These are phyloP conservation scores for Drosophila multiciliata DNA, from an alignment of 2,888 invertebrate species.

Conservation along the genomic window DNA sequence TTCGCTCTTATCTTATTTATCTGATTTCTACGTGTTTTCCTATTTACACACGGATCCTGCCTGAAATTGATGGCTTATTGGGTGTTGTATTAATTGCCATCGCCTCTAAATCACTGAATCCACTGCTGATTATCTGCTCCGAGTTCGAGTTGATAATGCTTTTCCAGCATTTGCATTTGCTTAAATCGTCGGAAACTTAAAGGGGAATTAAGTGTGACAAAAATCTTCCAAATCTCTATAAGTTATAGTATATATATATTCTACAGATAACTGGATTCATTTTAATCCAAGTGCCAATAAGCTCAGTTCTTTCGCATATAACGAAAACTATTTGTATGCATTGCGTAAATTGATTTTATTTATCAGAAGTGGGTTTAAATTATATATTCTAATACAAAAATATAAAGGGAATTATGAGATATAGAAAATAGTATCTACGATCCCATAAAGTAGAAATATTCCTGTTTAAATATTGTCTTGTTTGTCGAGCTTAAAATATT, in stretches of 20 bases:
- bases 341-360: neutral
- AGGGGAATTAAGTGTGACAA: neutral
- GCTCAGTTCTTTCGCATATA: neutral
- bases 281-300: neutral
- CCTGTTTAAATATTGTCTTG: neutral
- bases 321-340: neutral
- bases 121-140: neutral
- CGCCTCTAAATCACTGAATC: neutral
- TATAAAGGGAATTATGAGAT: neutral
- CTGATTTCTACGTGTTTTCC: slow-evolving; percentile 17
- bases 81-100: slow-evolving; percentile 4
- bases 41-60: neutral
- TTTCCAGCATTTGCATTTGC: neutral
- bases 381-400: neutral
- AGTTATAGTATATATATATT: neutral
- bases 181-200: neutral
- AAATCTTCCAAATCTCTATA: neutral
- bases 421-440: neutral
- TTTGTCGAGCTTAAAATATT: neutral
- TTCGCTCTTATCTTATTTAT: slow-evolving; percentile 60
- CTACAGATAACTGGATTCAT: neutral
- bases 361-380: neutral
- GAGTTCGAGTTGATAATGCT: neutral
- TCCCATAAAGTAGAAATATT: neutral
- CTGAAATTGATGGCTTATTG: slow-evolving; percentile 8